Evolutionary conservation across 2,113 vertebrate genomes (phyloP).

Genomic region (Thamnaconus septentrionalis): DNA sequence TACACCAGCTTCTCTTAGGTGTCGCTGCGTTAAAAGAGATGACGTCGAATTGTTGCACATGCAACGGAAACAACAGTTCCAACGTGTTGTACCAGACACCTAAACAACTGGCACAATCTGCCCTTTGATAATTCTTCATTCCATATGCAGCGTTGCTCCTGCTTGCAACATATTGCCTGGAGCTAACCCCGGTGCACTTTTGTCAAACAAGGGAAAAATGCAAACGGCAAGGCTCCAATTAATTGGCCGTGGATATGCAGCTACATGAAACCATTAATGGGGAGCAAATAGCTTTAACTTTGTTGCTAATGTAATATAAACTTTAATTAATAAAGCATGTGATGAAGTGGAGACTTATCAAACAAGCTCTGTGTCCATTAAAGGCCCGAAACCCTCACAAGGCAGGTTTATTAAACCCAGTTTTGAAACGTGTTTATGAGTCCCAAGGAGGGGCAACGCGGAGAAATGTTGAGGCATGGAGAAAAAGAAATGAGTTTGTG

Average conservation of each 20-base stretch:
- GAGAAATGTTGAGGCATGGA: slow-evolving; percentile 74
- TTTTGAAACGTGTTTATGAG: slow-evolving; percentile 75
- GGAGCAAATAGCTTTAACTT: slow-evolving; percentile 79
- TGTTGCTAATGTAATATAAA: slow-evolving; percentile 79
- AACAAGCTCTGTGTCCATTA: slow-evolving; percentile 80
- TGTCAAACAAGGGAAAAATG: slow-evolving; percentile 67
- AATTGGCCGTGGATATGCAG: slow-evolving; percentile 77
- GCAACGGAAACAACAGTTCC: not conserved
- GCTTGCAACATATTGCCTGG: slow-evolving; percentile 42
- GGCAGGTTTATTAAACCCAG: slow-evolving; percentile 75
- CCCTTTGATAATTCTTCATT: slow-evolving; percentile 41
- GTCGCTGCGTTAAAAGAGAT: not conserved
- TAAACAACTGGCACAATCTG: slow-evolving; percentile 8
- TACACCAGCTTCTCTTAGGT: too few species aligned
- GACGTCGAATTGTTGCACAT: not conserved
- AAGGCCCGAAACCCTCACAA: slow-evolving; percentile 73
- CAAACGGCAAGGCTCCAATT: slow-evolving; percentile 67
- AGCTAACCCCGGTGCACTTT: slow-evolving; percentile 47
- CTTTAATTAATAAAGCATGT: slow-evolving; percentile 82
- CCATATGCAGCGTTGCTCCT: slow-evolving; percentile 25
- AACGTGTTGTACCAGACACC: slow-evolving; percentile 2
- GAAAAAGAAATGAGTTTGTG: slow-evolving; percentile 78
- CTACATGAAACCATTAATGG: slow-evolving; percentile 77
- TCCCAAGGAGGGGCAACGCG: slow-evolving; percentile 65
- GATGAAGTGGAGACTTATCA: slow-evolving; percentile 83